Evolutionary conservation across 2,888 invertebrate genomes (phyloP), one percentile per base, ranked within the genome.

Genomic region (Euclidia mi): DNA sequence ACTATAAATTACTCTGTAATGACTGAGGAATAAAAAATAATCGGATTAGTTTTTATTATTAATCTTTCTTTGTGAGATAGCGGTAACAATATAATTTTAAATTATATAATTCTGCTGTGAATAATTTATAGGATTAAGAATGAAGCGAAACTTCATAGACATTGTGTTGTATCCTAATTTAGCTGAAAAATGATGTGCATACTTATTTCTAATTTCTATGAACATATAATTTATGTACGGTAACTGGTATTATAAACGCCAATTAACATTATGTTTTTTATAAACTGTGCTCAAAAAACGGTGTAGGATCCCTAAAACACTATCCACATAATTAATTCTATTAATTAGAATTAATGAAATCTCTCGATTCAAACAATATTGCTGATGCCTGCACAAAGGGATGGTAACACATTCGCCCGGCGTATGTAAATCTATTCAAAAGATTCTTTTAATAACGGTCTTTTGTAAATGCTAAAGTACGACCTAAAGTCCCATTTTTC

Each of bases 401-500:
- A 72, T 71, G 69, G 75, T 62, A 70, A 62, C 62, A 65, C 51
- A 53, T 65, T 56, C 65, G 56, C 67, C 65, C 58, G 47, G 56
- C 62, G 61, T 75, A 78, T 77, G 79, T 82, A 87, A 86, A 84
- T 85, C 78, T 81, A 67, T 75, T 78, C 66, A 69, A 78, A 77
- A 79, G 84, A 85, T 84, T 81, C 79, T 79, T 84, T 85, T 82
- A 84, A 85, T 84, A 88, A 79, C 77, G 70, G 66, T 76, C 83
- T 75, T 86, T 88, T 87, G 84, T 88, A 79, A 75, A 81, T 77
- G 70, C 76, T 82, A 79, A 86, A 78, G 81, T 78, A 85, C 81
- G 81, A 83, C 78, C 76, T 78, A 67, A 75, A 83, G 72, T 78
- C 77, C 82, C 83, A 87, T 89, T 91, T 90, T 88, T 87, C 85